Conservation (phyloP, 2,797 vertebrate species). For the Cynodonichthys magdalenae region DNA sequence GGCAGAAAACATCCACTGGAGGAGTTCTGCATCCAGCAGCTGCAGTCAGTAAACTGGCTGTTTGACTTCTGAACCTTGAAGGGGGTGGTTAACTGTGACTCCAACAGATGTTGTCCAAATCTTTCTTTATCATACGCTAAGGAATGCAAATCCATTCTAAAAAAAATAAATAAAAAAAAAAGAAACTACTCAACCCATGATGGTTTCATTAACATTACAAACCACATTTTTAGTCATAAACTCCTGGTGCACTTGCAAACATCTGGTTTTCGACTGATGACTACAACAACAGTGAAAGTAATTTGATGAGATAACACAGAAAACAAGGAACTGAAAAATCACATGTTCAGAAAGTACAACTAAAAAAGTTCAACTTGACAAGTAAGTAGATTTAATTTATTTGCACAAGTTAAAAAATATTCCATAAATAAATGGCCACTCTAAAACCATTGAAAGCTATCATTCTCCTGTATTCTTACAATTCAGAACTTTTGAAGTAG, state of each 20-base stretch:
- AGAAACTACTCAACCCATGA: constrained; percentile 26
- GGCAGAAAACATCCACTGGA: constrained; percentile 40
- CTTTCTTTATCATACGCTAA: constrained; percentile 31
- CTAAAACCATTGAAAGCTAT: too few relatives aligned
- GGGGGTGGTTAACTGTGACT: constrained; percentile 21
- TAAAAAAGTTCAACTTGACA: background rate
- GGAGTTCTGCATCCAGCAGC: constrained; percentile 67
- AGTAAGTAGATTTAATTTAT: background rate
- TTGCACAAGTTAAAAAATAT: background rate
- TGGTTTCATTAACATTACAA: constrained; percentile 47
- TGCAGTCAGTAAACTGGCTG: constrained; percentile 40
- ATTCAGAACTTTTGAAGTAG: too few relatives aligned
- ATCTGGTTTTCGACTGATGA: constrained; percentile 43
- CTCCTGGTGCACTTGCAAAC: constrained; percentile 27
- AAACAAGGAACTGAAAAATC: constrained; percentile 1
- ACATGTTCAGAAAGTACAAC: background rate
- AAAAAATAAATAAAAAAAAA: constrained; percentile 23
- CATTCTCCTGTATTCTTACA: too few relatives aligned
- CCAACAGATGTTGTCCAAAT: constrained; percentile 38
- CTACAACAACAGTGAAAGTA: constrained; percentile 24
- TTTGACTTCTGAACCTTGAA: constrained; percentile 16
- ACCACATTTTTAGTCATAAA: constrained; percentile 36
- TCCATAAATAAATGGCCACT: background rate
- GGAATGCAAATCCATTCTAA: constrained; percentile 20
- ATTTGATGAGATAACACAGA: constrained; percentile 29